These are phyloP conservation scores for Tromatobia lineatoria DNA, from an alignment of 2,888 invertebrate genomes.

Conservation along the genomic window DNA sequence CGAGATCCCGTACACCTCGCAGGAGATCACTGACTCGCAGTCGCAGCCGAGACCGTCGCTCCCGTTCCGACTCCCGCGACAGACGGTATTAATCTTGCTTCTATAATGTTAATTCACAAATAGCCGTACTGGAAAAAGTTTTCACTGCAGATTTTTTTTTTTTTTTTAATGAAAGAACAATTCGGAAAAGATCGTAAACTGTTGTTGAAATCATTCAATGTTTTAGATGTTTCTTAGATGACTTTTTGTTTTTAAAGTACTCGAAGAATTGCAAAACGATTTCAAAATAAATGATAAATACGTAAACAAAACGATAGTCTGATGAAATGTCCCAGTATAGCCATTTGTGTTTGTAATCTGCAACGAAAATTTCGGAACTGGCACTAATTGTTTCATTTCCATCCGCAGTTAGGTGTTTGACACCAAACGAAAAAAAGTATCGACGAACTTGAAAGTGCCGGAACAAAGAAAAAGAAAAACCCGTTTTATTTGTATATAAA, in stretches of 20 bases:
- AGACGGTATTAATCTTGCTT: constrained; percentile 80
- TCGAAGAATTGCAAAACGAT: not conserved
- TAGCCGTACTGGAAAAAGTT: not conserved
- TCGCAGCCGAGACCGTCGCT: constrained; percentile 84
- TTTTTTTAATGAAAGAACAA: not conserved
- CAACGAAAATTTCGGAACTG: not conserved
- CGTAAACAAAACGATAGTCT: not conserved
- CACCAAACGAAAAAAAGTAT: constrained; percentile 56
- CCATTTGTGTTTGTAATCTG: not conserved
- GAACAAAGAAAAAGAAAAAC: constrained; percentile 75
- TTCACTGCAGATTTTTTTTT: not conserved
- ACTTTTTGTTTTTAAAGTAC: not conserved
- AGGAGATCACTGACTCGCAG: constrained; percentile 83
- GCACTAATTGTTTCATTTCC: not conserved
- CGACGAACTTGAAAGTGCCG: constrained; percentile 76
- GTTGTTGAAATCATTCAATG: not conserved
- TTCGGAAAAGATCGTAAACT: not conserved
- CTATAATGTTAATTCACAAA: constrained; percentile 1
- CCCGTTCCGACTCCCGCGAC: constrained; percentile 84
- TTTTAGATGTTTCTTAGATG: not conserved
- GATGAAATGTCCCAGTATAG: not conserved
- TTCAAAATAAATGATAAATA: not conserved
- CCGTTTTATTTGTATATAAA: constrained; percentile 80
- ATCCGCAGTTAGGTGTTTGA: constrained; percentile 52
- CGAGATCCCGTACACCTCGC: constrained; percentile 83